These are phyloP conservation scores for Bembecia ichneumoniformis DNA, from an alignment of 2,888 invertebrate species.

Conservation along the genomic window DNA sequence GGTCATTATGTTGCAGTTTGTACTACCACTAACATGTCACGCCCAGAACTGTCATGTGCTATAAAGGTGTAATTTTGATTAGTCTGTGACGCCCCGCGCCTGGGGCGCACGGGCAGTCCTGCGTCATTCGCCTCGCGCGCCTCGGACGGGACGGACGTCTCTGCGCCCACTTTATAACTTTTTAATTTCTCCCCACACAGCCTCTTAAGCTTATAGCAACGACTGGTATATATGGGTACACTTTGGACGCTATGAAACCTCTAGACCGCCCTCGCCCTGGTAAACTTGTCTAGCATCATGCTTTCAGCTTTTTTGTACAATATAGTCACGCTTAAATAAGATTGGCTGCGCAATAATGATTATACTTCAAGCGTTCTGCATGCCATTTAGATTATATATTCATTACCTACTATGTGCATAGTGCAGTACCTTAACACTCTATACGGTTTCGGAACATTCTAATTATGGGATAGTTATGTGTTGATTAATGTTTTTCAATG, in stretches of 20 bases:
- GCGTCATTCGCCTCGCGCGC: constrained; percentile 37
- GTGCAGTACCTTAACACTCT: constrained; percentile 66
- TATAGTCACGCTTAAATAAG: constrained; percentile 73
- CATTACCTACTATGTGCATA: constrained; percentile 69
- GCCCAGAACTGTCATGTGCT: constrained; percentile 73
- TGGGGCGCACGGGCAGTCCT: constrained; percentile 58
- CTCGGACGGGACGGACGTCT: constrained; percentile 16
- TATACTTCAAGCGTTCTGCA: constrained; percentile 73
- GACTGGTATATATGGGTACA: constrained; percentile 69
- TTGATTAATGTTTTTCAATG: constrained; percentile 19
- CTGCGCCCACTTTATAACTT: too few relatives aligned
- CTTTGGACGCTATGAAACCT: constrained; percentile 68
- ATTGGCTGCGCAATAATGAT: constrained; percentile 74
- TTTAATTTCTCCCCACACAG: constrained; percentile 51
- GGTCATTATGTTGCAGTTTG: constrained; percentile 73
- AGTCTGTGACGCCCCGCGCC: constrained; percentile 59
- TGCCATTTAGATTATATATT: constrained; percentile 72
- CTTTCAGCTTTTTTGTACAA: constrained; percentile 71
- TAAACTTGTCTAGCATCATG: constrained; percentile 72
- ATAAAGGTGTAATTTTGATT: constrained; percentile 71
- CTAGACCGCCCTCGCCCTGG: constrained; percentile 70
- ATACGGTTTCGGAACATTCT: constrained; percentile 58
- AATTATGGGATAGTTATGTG: constrained; percentile 24
- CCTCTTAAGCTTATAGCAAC: constrained; percentile 68
- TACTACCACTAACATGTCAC: constrained; percentile 73